Base-by-base conservation (phyloP, 2,888 invertebrate genomes). In the Lochmaea crataegi region DNA sequence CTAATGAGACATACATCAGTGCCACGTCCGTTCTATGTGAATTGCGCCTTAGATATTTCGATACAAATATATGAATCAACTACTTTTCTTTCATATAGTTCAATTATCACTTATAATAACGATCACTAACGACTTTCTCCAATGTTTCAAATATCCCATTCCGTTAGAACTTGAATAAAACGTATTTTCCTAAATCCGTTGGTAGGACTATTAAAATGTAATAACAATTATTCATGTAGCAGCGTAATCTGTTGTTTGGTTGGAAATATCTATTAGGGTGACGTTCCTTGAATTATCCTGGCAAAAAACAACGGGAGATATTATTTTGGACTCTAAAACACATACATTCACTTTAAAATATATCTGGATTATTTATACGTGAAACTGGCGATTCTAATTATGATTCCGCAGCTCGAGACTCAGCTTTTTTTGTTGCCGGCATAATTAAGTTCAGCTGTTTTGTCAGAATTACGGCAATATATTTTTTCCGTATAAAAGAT, bases 251-350 rank as follows among this genome's bases (percentile, higher is more conserved):
- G 45, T 64, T 64, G 12, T 64, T 16, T 5, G 12, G 32, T 45
- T 45, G 18, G 14, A 42, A 64, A 64, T 64, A 41, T 64, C 45
- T 18, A 64, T 38, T 45, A 64, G 14, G 7, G 22, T 16, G 42
- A 16, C 41, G 12, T 41, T 18, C 9, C n/a, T 38, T 7, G 38
- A 18, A 64, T 64, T 64, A 42, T 42, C 38, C 64, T 45, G 38
- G 64, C 41, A 41, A 64, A 69, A 73, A 53, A 38, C 68, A 48
- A 42, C 22, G 4, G 11, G 56, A 56, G 56, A 56, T 56, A 56
- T 68, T 60, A 68, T 72, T 64, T 68, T 68, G 57, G 45, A 45
- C 66, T 72, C 64, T 72, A 57, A 72, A 68, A 63, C 68, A 56
- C 61, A 32, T 68, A 68, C 64, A 68, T 64, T 72, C 58, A 58